A percentile compares a stretch with the other conserved stretches of the same genome.
These are phyloP conservation scores for Poeciliopsis occidentalis DNA, from an alignment of 2,113 vertebrate species.

Conservation along the genomic window DNA sequence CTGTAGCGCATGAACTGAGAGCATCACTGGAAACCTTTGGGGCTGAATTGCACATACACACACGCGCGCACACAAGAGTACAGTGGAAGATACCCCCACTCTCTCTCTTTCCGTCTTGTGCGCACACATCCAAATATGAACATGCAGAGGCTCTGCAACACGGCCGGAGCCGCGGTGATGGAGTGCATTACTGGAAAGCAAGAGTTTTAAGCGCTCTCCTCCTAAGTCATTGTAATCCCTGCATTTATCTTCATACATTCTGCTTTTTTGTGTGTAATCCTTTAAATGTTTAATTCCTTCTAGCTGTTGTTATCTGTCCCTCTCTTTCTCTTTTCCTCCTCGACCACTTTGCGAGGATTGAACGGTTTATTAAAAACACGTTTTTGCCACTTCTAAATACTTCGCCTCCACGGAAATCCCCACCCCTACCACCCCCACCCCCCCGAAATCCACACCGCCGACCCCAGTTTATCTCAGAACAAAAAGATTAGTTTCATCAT, in stretches of 20 bases:
- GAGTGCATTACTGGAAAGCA: conserved; percentile 83
- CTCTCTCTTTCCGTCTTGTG: not conserved
- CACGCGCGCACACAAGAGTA: conserved; percentile 8
- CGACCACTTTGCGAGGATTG: conserved; percentile 68
- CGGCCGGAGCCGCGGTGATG: conserved; percentile 64
- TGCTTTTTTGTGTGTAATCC: conserved; percentile 81
- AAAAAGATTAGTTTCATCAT: conserved; percentile 81
- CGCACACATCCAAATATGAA: conserved; percentile 28
- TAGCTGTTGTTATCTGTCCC: conserved; percentile 78
- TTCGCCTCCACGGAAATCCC: too few relatives aligned
- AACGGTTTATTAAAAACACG: conserved; percentile 80
- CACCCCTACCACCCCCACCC: not conserved
- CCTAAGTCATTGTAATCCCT: conserved; percentile 85
- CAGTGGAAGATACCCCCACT: conserved; percentile 27
- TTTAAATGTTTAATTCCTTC: conserved; percentile 82
- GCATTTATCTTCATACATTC: conserved; percentile 83
- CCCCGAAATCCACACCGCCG: conserved; percentile 23
- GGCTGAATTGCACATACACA: conserved; percentile 59
- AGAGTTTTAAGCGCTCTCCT: conserved; percentile 79
- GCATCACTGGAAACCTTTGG: conserved; percentile 62
- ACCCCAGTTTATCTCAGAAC: conserved; percentile 76
- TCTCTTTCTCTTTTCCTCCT: conserved; percentile 12
- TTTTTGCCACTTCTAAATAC: conserved; percentile 76
- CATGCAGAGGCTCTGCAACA: conserved; percentile 21
- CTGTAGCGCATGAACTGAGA: conserved; percentile 65